A percentile compares a stretch with the other conserved stretches of the same genome.
These are phyloP conservation scores for Drosophila mimica DNA, from an alignment of 2,888 invertebrate genomes.

Conservation along the genomic window DNA sequence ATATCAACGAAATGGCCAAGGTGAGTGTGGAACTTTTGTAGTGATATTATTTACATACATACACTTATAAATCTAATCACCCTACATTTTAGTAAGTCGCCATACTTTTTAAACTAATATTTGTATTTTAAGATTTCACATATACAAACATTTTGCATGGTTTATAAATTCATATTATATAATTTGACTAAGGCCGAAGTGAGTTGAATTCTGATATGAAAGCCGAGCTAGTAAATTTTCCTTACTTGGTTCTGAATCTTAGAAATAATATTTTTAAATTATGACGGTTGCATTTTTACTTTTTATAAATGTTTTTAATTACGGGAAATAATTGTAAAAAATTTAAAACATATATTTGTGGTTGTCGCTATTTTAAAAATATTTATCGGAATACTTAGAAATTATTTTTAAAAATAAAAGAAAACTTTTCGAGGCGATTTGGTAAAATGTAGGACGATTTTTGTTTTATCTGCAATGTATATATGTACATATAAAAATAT, in stretches of 20 bases:
- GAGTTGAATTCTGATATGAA: neutral
- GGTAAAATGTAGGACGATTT: neutral
- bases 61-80: neutral
- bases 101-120: neutral
- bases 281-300: neutral
- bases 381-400: neutral
- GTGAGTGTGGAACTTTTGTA: slow-evolving; percentile 50
- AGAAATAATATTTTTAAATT: neutral
- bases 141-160: neutral
- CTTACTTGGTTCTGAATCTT: neutral
- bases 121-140: neutral
- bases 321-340: neutral
- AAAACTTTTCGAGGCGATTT: neutral
- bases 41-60: neutral
- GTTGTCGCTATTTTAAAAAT: neutral
- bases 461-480: neutral
- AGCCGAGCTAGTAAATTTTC: neutral
- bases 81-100: neutral
- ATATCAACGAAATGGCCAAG: slow-evolving; percentile 85
- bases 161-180: neutral
- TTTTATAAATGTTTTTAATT: neutral
- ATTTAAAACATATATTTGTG: neutral
- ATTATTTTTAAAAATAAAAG: neutral
- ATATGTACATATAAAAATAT: neutral
- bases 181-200: neutral